Conservation (phyloP, 2,797 vertebrate species). For the Thunnus albacares region DNA sequence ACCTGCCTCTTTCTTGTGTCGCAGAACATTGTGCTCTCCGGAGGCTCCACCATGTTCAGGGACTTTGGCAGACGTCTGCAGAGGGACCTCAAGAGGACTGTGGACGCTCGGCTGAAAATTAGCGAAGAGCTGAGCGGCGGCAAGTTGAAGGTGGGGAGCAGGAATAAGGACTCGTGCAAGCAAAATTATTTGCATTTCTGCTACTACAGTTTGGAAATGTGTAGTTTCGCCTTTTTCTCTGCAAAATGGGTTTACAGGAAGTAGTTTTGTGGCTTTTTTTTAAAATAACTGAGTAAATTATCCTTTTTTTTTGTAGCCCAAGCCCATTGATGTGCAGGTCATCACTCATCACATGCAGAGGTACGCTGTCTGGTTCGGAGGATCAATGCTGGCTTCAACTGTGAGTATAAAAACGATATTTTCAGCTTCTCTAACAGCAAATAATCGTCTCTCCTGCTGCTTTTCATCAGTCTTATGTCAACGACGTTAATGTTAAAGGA, state of each 20-base stretch:
- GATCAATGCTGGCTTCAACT: conserved; percentile 98
- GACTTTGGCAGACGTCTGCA: conserved; percentile 98
- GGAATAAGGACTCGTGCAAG: too few species aligned
- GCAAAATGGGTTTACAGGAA: background rate
- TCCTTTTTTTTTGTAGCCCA: conserved; percentile 86
- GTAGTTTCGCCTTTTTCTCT: too few species aligned
- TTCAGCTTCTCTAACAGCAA: background rate
- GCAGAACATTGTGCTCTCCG: conserved; percentile 98
- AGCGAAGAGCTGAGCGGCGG: conserved; percentile 98
- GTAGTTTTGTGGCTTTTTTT: background rate
- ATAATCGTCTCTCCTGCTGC: background rate
- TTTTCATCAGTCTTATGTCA: background rate
- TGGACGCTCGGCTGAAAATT: conserved; percentile 95
- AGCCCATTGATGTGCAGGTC: conserved; percentile 98
- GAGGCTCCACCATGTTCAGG: conserved; percentile 99
- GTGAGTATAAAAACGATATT: conserved; percentile 84
- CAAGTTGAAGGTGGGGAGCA: conserved; percentile 91
- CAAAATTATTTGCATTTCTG: too few species aligned
- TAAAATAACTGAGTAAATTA: background rate
- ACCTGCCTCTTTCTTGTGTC: background rate
- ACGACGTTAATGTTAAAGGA: too few species aligned
- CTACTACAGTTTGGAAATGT: too few species aligned
- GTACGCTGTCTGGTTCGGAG: conserved; percentile 99
- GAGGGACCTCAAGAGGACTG: conserved; percentile 97
- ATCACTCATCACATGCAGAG: conserved; percentile 99